Conservation (phyloP, 2,888 invertebrate genomes). For the Drosophila heteroneura region DNA sequence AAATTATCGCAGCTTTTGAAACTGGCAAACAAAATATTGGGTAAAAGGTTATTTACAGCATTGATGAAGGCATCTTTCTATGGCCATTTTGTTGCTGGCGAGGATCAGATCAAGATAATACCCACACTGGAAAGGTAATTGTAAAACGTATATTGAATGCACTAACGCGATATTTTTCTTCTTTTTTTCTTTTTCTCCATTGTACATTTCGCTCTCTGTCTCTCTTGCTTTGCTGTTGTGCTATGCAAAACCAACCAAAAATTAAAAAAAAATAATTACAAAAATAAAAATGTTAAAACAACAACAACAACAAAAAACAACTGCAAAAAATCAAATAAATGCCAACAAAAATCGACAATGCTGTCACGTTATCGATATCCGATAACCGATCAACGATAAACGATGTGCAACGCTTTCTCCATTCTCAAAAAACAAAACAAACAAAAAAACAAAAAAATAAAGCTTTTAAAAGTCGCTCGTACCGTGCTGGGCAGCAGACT, state of each 20-base stretch:
- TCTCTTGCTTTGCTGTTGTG: slow-evolving; percentile 44
- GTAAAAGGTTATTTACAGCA: slow-evolving; percentile 92
- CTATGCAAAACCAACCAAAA: slow-evolving; percentile 27
- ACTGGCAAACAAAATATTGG: slow-evolving; percentile 90
- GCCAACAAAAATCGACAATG: not conserved
- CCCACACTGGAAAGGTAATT: slow-evolving; percentile 92
- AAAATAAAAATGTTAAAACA: slow-evolving; percentile 12
- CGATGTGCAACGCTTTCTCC: slow-evolving; percentile 7
- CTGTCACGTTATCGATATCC: slow-evolving; percentile 20
- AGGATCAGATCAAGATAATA: slow-evolving; percentile 94
- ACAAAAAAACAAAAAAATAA: slow-evolving; percentile 11
- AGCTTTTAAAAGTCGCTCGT: slow-evolving; percentile 94
- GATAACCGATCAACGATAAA: slow-evolving; percentile 17
- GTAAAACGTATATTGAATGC: slow-evolving; percentile 58
- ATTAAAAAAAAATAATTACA: not conserved
- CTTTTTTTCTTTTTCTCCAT: slow-evolving; percentile 63
- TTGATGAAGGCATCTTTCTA: slow-evolving; percentile 98
- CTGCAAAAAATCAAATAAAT: not conserved
- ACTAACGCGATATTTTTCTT: slow-evolving; percentile 73
- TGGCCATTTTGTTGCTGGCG: slow-evolving; percentile 99
- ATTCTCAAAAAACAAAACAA: too few relatives aligned
- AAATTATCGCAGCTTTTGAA: slow-evolving; percentile 91
- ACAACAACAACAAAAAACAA: slow-evolving; percentile 1
- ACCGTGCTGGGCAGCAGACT: slow-evolving; percentile 91
- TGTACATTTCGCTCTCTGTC: slow-evolving; percentile 32